These are phyloP conservation scores for Oryctes rhinoceros DNA, from an alignment of 1,140 invertebrate species.

Conservation along the genomic window DNA sequence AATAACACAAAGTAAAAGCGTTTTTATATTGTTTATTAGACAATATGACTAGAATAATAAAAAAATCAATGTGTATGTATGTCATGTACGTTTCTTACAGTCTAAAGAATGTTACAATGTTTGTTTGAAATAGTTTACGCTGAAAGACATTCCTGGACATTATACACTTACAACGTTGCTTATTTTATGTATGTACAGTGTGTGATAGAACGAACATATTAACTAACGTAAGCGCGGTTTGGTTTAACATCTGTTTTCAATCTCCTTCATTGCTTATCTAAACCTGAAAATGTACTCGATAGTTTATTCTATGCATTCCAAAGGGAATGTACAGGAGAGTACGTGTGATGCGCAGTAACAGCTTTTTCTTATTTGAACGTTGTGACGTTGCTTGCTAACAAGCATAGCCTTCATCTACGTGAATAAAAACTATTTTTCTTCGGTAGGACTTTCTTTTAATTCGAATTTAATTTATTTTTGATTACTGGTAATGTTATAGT, in stretches of 20 bases:
- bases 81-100: conserved; percentile 5
- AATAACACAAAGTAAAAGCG: not conserved
- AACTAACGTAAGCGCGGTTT: conserved; percentile 17
- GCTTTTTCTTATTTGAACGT: too few relatives aligned
- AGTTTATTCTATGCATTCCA: not conserved
- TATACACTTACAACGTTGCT: not conserved
- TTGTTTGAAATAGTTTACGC: not conserved
- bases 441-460: too few relatives aligned
- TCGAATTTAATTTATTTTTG: too few relatives aligned
- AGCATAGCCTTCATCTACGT: too few relatives aligned
- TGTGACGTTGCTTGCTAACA: too few relatives aligned
- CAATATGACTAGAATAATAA: conserved; percentile 40
- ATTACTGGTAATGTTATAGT: too few relatives aligned
- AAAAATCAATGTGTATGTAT: conserved; percentile 30
- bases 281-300: not conserved
- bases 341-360: too few relatives aligned
- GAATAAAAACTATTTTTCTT: too few relatives aligned
- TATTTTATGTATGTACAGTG: conserved; percentile 13
- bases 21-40: conserved; percentile 37
- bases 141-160: conserved; percentile 1
- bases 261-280: not conserved
- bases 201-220: conserved; percentile 10
- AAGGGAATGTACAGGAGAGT: too few relatives aligned
- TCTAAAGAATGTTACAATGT: not conserved
- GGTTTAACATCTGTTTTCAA: not conserved